phyloP scores from a whole-genome alignment of 2,888 invertebrate genomes.

The Stomorhina lunata region DNA sequence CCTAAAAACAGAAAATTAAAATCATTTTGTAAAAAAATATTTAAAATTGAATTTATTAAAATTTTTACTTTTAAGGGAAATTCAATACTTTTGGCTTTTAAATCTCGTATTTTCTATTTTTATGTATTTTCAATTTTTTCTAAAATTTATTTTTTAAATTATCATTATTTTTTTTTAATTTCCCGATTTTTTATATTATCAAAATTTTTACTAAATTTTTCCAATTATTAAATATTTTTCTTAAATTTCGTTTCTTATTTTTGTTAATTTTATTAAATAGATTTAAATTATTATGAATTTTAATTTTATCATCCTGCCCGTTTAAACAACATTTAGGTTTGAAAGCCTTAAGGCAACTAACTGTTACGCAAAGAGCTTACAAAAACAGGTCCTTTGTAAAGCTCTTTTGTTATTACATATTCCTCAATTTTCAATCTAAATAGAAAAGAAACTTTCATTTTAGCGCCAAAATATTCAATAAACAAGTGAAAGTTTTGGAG shows the following conservation, averaged over 20 bases:
- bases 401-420: conserved; percentile 30
- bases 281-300: neutral
- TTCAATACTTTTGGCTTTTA: no score
- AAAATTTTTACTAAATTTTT: neutral
- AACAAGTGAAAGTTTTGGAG: conserved; percentile 17
- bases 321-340: conserved; percentile 47
- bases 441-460: conserved; percentile 54
- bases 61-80: neutral
- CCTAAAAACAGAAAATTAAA: no score
- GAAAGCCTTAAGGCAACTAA: conserved; percentile 51
- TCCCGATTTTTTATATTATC: neutral
- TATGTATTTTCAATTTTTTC: no score
- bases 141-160: no score
- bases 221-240: neutral
- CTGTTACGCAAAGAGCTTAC: conserved; percentile 18
- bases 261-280: neutral
- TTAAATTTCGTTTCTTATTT: conserved; percentile 3
- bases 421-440: no score
- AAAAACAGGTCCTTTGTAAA: conserved; percentile 51
- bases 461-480: conserved; percentile 53
- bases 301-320: neutral
- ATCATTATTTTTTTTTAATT: neutral
- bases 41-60: conserved; percentile 1
- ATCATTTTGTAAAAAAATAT: no score
- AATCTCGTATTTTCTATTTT: no score